Conservation (phyloP, 2,113 vertebrate species). For the Ptilorrhoa leucosticta region DNA sequence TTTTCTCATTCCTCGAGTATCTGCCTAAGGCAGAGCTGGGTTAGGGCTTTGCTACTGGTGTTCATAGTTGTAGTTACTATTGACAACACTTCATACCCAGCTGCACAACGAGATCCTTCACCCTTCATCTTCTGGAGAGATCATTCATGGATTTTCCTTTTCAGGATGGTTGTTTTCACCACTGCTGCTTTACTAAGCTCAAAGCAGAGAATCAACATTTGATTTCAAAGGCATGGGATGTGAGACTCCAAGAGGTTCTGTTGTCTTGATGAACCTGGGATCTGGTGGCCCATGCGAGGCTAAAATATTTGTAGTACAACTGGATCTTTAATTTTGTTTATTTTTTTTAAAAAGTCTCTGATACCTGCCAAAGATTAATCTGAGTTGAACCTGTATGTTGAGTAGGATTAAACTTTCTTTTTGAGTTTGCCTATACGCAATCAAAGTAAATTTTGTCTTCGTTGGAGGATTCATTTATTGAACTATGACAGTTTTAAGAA, state of each 20-base stretch:
- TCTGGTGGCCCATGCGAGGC: background rate
- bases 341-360: background rate
- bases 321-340: background rate
- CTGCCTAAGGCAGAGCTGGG: background rate
- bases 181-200: background rate
- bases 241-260: background rate
- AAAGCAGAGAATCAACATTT: background rate
- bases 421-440: background rate
- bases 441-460: background rate
- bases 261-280: background rate
- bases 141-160: background rate
- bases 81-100: background rate
- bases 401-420: background rate
- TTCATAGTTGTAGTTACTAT: background rate
- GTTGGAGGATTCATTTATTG: background rate
- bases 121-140: background rate
- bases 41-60: background rate
- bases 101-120: background rate
- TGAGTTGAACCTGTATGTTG: background rate
- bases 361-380: background rate
- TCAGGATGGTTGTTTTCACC: background rate
- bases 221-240: background rate
- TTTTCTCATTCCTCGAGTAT: fast-evolving
- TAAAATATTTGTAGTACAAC: background rate
- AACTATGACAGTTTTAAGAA: background rate